Percentiles rank a stretch among this genome's conserved stretches.
Conservation (phyloP, 2,888 invertebrate genomes). For the Mesodorylaimus sp. region DNA sequence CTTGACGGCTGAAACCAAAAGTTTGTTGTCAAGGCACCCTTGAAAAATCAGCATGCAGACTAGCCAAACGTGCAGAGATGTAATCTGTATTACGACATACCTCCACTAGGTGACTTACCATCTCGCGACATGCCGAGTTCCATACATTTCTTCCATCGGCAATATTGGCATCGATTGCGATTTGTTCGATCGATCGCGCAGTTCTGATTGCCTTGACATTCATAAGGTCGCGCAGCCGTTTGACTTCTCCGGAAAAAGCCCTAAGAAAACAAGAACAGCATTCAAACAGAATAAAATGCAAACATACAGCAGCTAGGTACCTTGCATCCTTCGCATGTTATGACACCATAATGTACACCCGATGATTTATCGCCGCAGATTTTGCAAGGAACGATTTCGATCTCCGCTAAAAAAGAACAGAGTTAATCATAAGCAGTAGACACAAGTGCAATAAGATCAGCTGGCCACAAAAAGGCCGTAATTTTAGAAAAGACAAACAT, state of each 20-base stretch:
- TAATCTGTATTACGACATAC: too few relatives aligned
- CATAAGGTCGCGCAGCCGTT: constrained; percentile 85
- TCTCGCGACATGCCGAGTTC: constrained; percentile 98
- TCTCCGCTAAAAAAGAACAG: constrained; percentile 52
- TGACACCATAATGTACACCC: constrained; percentile 97
- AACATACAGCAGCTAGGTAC: too few relatives aligned
- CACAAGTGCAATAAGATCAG: too few relatives aligned
- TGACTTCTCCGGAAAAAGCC: constrained; percentile 97
- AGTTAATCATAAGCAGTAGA: too few relatives aligned
- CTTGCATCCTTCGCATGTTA: constrained; percentile 96
- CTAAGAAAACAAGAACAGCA: constrained; percentile 34
- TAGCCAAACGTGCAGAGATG: too few relatives aligned
- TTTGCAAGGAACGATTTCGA: constrained; percentile 99
- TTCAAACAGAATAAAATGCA: neutral
- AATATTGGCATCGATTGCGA: constrained; percentile 96
- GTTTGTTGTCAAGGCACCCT: too few relatives aligned
- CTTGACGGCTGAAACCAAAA: constrained; percentile 73
- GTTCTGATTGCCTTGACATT: constrained; percentile 93
- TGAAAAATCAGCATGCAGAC: too few relatives aligned
- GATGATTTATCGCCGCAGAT: constrained; percentile 99
- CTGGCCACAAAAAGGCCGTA: too few relatives aligned
- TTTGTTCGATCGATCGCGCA: constrained; percentile 97
- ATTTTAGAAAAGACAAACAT: too few relatives aligned
- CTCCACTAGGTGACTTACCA: constrained; percentile 45
- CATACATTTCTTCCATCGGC: constrained; percentile 94